phyloP scores from a whole-genome alignment of 2,113 vertebrate genomes.

The Chloropsis cyanopogon region DNA sequence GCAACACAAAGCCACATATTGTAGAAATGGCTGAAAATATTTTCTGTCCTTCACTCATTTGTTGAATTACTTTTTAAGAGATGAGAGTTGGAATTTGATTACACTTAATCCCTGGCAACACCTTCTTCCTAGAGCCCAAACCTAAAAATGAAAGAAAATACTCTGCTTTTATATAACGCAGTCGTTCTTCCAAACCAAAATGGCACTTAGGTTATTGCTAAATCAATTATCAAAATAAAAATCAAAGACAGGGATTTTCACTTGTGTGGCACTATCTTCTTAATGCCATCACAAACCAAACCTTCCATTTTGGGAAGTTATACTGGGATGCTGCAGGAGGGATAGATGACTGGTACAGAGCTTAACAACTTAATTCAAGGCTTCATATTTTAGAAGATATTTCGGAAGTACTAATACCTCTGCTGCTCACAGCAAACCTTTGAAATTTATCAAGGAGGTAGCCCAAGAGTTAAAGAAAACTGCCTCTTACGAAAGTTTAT shows the following conservation, averaged over 20 bases:
- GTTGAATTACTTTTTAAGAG: not conserved
- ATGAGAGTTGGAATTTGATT: not conserved
- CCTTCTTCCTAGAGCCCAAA: not conserved
- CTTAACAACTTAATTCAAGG: conserved; percentile 22
- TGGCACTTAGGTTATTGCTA: not conserved
- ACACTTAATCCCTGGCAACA: not conserved
- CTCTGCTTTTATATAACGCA: not conserved
- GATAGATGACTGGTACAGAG: not conserved
- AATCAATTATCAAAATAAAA: not conserved
- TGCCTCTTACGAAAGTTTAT: not conserved
- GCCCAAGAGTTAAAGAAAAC: conserved; percentile 17
- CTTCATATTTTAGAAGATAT: conserved; percentile 5
- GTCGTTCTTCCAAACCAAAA: not conserved
- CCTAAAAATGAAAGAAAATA: not conserved
- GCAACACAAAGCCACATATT: not conserved
- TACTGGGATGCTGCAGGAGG: not conserved
- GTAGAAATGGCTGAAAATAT: not conserved
- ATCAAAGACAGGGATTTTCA: not conserved
- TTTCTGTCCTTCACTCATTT: not conserved
- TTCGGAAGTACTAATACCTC: not conserved
- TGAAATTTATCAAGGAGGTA: conserved; percentile 15
- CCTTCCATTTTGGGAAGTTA: not conserved
- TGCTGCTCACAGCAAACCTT: not conserved
- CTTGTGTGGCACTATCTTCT: not conserved
- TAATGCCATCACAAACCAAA: not conserved